A percentile compares a stretch with the other conserved stretches of the same genome.
Evolutionary conservation across 1,140 invertebrate genomes (phyloP).

Genomic region (Samia ricini): DNA sequence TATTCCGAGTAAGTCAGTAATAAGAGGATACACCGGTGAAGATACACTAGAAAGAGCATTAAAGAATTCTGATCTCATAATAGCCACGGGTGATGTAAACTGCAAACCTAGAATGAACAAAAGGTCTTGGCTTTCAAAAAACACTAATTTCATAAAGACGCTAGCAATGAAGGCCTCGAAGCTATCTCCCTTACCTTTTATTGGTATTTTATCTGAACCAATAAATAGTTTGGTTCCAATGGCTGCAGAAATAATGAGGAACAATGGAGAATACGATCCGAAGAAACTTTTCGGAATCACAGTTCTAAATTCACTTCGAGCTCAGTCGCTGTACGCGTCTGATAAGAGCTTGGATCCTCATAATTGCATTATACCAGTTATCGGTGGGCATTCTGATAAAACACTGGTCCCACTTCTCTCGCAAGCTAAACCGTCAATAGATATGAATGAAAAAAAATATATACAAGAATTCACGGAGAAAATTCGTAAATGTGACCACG

Average conservation of each 20-base stretch:
- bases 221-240: slow-evolving; percentile 84
- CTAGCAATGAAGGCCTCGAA: slow-evolving; percentile 77
- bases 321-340: slow-evolving; percentile 81
- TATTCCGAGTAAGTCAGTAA: slow-evolving; percentile 36
- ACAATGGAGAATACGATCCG: slow-evolving; percentile 78
- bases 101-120: slow-evolving; percentile 80
- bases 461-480: slow-evolving; percentile 72
- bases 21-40: slow-evolving; percentile 37
- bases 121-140: slow-evolving; percentile 84
- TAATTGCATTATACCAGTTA: slow-evolving; percentile 81
- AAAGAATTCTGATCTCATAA: slow-evolving; percentile 77
- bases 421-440: slow-evolving; percentile 73
- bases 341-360: slow-evolving; percentile 74
- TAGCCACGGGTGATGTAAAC: slow-evolving; percentile 84
- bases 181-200: slow-evolving; percentile 81
- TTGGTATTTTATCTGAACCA: slow-evolving; percentile 85
- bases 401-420: slow-evolving; percentile 85
- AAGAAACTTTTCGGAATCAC: slow-evolving; percentile 72
- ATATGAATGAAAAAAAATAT: slow-evolving; percentile 74
- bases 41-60: slow-evolving; percentile 45
- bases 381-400: slow-evolving; percentile 84
- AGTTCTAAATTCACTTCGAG: slow-evolving; percentile 37
- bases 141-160: slow-evolving; percentile 84
- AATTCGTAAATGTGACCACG: slow-evolving; percentile 81
- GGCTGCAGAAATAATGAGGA: slow-evolving; percentile 83